phyloP scores from a whole-genome alignment of 2,797 vertebrate species.

The Triplophysa yarkandensis region DNA sequence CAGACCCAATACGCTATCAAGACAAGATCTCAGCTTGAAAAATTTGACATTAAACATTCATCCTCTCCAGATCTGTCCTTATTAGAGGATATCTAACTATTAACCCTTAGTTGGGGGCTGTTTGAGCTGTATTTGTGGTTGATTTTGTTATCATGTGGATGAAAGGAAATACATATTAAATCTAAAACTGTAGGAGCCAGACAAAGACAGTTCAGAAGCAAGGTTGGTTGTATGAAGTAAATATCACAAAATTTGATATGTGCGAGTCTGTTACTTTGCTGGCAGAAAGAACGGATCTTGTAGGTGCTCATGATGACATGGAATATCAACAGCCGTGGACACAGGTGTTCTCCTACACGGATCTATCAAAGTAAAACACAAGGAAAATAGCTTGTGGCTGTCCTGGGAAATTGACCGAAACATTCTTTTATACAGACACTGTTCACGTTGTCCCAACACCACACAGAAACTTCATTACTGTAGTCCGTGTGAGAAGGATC shows the following conservation, averaged over 20 bases:
- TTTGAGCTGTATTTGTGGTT: constrained; percentile 43
- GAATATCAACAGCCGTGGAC: constrained; percentile 20
- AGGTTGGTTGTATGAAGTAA: background rate
- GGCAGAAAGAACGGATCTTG: constrained; percentile 4
- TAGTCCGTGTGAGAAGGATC: background rate
- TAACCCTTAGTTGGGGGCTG: constrained; percentile 21
- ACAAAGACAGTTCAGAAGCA: constrained; percentile 9
- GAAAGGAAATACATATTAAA: constrained; percentile 34
- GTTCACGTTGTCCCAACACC: background rate
- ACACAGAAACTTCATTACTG: background rate
- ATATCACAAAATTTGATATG: constrained; percentile 16
- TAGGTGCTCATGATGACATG: constrained; percentile 1
- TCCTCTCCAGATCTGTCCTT: constrained; percentile 37
- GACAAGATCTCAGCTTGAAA: constrained; percentile 29
- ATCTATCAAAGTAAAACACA: constrained; percentile 39
- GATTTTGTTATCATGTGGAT: constrained; percentile 54
- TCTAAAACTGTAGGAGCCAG: constrained; percentile 18
- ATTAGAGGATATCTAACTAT: constrained; percentile 50
- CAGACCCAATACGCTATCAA: constrained; percentile 13
- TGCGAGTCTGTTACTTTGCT: constrained; percentile 7
- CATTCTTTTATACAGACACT: constrained; percentile 7
- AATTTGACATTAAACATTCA: constrained; percentile 44
- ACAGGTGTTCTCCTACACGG: constrained; percentile 26
- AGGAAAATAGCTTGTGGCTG: constrained; percentile 22
- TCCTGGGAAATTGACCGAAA: constrained; percentile 13